Evolutionary conservation across 2,888 invertebrate genomes (phyloP).

Genomic region (Phytoseiulus persimilis): DNA sequence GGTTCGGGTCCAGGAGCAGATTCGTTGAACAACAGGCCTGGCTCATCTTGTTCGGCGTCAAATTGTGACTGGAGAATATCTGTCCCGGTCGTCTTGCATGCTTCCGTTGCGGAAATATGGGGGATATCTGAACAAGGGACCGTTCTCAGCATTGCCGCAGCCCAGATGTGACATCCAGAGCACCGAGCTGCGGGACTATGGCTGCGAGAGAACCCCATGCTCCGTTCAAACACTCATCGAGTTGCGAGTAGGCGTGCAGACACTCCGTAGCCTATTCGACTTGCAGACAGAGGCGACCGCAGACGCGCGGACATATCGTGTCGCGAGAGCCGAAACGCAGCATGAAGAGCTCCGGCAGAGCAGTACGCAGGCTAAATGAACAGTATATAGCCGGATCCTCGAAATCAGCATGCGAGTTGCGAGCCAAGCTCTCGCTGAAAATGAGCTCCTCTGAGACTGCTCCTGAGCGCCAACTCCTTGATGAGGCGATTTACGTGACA

Average conservation of each 20-base stretch:
- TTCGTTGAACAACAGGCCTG: no score
- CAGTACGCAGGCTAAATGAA: not conserved
- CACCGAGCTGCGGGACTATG: not conserved
- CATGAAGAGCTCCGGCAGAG: not conserved
- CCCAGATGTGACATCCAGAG: not conserved
- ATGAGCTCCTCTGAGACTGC: not conserved
- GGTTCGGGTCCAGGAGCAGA: no score
- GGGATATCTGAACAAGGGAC: no score
- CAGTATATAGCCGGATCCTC: not conserved
- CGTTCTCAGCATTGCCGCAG: not conserved
- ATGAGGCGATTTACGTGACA: no score
- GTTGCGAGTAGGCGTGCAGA: not conserved
- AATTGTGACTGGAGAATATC: no score
- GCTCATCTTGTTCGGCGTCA: no score
- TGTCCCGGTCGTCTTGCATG: no score
- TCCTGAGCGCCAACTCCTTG: not conserved
- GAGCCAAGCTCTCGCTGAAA: not conserved
- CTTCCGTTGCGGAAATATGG: no score
- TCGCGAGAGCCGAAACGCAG: not conserved
- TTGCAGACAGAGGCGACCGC: not conserved
- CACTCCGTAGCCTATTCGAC: not conserved
- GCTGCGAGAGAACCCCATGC: not conserved
- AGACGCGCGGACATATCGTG: not conserved
- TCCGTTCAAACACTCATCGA: not conserved
- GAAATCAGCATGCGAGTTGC: not conserved